These are phyloP conservation scores for Apodemia mormo DNA, from an alignment of 2,888 invertebrate genomes.

Conservation along the genomic window DNA sequence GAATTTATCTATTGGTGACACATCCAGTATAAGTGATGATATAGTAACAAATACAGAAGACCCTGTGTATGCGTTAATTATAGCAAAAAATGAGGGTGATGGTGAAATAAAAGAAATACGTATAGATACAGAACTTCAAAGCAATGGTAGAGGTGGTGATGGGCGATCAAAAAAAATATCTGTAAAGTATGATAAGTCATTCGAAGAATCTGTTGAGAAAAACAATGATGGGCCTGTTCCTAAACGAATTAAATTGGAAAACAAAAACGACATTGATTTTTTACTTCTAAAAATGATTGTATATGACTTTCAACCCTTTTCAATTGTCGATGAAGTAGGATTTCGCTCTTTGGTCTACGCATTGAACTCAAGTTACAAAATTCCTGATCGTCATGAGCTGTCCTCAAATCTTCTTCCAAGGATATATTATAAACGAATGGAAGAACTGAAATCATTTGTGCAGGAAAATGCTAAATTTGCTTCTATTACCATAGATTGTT, in stretches of 20 bases:
- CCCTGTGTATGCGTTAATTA: neutral
- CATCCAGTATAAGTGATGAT: neutral
- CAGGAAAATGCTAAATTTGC: neutral
- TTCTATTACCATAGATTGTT: neutral
- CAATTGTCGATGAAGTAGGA: slow-evolving; percentile 17
- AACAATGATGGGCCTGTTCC: neutral
- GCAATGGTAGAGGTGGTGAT: neutral
- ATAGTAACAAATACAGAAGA: neutral
- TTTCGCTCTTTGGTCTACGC: slow-evolving; percentile 5
- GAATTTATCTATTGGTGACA: neutral
- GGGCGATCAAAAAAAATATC: neutral
- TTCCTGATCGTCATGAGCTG: neutral
- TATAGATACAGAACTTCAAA: neutral
- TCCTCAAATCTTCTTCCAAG: neutral
- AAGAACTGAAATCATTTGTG: neutral
- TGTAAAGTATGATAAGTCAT: neutral
- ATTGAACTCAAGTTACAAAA: slow-evolving; percentile 18
- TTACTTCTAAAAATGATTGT: slow-evolving; percentile 15
- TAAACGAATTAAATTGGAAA: neutral
- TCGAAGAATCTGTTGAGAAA: neutral
- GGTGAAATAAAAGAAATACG: neutral
- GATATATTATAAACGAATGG: neutral
- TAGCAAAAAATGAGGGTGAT: neutral
- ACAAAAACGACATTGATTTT: neutral
- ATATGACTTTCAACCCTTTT: slow-evolving; percentile 22